phyloP scores from a whole-genome alignment of 2,797 vertebrate species.

The Sebastes cheni region DNA sequence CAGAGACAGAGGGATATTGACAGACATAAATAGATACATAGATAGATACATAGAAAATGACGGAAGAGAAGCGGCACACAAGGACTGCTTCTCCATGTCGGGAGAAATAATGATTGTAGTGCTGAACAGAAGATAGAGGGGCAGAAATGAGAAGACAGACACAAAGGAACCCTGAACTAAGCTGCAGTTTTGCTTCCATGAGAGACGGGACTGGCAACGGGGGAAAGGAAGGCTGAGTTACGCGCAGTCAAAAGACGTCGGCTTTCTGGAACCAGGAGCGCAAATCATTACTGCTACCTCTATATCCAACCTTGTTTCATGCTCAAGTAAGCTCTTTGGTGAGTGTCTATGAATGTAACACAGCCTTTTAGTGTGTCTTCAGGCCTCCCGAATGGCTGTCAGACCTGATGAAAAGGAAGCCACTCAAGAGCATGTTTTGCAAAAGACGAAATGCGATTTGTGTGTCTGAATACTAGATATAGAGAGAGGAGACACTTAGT shows the following conservation, averaged over 20 bases:
- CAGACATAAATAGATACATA: conserved; percentile 10
- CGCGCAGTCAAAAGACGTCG: conserved; percentile 46
- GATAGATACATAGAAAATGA: conserved; percentile 27
- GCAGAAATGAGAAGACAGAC: conserved; percentile 34
- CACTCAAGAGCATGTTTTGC: conserved; percentile 45
- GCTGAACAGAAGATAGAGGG: conserved; percentile 36
- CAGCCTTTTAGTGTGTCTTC: conserved; percentile 57
- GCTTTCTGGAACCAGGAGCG: conserved; percentile 39
- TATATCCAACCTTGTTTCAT: conserved; percentile 57
- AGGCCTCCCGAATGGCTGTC: conserved; percentile 56
- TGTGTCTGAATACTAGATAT: conserved; percentile 46
- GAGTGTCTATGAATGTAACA: conserved; percentile 50
- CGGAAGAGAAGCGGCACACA: not conserved
- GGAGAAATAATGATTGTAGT: conserved; percentile 50
- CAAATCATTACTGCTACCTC: conserved; percentile 61
- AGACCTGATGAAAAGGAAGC: conserved; percentile 61
- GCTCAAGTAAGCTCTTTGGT: conserved; percentile 62
- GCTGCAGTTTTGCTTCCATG: conserved; percentile 31
- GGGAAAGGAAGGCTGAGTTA: conserved; percentile 16
- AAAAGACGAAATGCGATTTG: conserved; percentile 52
- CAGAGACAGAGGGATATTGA: conserved; percentile 2
- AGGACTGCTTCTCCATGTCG: conserved; percentile 35
- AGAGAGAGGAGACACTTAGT: conserved; percentile 40
- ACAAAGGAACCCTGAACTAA: conserved; percentile 53
- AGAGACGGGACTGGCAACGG: conserved; percentile 34